Percentiles rank a stretch among this genome's conserved stretches.
phyloP scores from a whole-genome alignment of 2,888 invertebrate species.

The Conus canariensis region DNA sequence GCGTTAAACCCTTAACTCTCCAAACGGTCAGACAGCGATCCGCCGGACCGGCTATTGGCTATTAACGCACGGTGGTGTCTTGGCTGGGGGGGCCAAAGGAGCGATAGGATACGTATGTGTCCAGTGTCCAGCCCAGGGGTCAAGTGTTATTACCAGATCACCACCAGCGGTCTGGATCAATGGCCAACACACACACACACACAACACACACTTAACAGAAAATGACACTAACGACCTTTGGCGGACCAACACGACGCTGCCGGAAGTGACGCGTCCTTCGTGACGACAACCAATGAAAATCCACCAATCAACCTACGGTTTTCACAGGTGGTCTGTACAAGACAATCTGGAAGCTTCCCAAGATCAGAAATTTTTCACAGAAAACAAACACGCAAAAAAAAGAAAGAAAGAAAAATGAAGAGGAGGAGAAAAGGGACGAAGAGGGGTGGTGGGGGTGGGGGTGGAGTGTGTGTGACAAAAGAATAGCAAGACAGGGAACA shows the following conservation, averaged over 20 bases:
- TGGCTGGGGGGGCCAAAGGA: not conserved
- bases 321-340: too few relatives aligned
- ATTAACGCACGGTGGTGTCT: not conserved
- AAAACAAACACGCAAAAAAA: not conserved
- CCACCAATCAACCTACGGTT: too few relatives aligned
- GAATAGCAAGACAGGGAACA: too few relatives aligned
- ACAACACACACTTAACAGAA: not conserved
- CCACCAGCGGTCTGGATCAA: not conserved
- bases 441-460: not conserved
- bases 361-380: too few relatives aligned
- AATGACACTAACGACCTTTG: too few relatives aligned
- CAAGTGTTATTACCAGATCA: not conserved
- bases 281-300: too few relatives aligned
- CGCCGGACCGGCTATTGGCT: too few relatives aligned
- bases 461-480: not conserved
- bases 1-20: not conserved
- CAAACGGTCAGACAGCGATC: not conserved
- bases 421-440: slow-evolving; percentile 3
- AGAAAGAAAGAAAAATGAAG: slow-evolving; percentile 7
- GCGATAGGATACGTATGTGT: not conserved
- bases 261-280: too few relatives aligned
- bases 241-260: too few relatives aligned
- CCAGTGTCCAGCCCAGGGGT: not conserved
- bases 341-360: too few relatives aligned
- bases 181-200: not conserved